These are phyloP conservation scores for Melitaea athalia DNA, from an alignment of 2,888 invertebrate genomes.

Conservation along the genomic window DNA sequence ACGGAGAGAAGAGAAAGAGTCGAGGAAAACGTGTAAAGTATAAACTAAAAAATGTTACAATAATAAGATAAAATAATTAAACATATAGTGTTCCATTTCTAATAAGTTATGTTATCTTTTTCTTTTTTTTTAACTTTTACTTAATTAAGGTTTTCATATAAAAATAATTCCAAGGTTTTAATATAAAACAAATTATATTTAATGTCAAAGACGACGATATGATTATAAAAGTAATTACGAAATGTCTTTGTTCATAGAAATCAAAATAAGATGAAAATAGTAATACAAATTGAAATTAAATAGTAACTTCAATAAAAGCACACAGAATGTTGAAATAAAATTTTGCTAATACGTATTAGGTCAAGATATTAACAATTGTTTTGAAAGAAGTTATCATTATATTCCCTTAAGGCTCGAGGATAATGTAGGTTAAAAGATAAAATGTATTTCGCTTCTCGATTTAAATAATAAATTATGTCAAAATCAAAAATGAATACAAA, in stretches of 20 bases:
- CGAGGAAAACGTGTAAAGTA: too few relatives aligned
- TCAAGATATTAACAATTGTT: neutral
- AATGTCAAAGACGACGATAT: neutral
- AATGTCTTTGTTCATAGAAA: neutral
- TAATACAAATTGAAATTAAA: neutral
- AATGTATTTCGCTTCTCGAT: neutral
- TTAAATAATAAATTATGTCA: conserved; percentile 51
- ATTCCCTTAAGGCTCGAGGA: neutral
- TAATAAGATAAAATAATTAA: too few relatives aligned
- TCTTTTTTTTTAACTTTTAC: too few relatives aligned
- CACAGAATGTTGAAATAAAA: neutral
- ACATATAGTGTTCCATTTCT: too few relatives aligned
- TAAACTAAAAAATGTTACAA: too few relatives aligned
- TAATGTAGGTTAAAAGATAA: neutral
- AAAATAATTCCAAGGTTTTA: too few relatives aligned
- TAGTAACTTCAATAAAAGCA: neutral
- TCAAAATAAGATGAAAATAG: neutral
- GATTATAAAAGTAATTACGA: neutral
- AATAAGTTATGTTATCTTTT: too few relatives aligned
- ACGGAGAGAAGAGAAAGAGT: too few relatives aligned
- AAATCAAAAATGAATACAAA: conserved; percentile 47
- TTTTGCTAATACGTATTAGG: neutral
- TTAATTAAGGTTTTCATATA: too few relatives aligned
- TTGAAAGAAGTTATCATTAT: neutral
- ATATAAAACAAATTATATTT: too few relatives aligned